Evolutionary conservation across 2,797 vertebrate species (phyloP).

Genomic region (Eulemur coronatus): DNA sequence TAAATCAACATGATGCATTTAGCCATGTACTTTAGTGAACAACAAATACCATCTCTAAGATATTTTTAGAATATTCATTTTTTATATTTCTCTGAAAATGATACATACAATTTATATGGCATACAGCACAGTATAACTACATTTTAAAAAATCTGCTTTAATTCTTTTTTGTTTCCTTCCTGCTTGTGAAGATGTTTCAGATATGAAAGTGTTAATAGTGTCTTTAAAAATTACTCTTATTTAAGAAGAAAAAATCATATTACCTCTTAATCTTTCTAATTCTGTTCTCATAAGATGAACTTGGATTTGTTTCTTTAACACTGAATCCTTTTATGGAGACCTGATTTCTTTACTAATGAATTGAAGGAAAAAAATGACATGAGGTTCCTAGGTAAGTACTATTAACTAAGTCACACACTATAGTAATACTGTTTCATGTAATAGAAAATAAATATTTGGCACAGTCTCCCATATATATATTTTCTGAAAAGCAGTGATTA

Average conservation of each 20-base stretch:
- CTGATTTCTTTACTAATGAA: conserved; percentile 84
- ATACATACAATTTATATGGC: conserved; percentile 62
- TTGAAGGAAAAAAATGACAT: conserved; percentile 83
- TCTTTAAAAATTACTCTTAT: conserved; percentile 81
- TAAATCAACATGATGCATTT: neutral
- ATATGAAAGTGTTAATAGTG: conserved; percentile 79
- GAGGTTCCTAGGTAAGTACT: conserved; percentile 82
- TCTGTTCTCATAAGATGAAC: conserved; percentile 84
- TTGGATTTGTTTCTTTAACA: conserved; percentile 84
- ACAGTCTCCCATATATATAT: conserved; percentile 38
- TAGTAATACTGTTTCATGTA: conserved; percentile 72
- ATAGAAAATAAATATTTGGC: conserved; percentile 73
- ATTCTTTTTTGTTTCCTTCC: conserved; percentile 56
- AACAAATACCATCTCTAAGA: neutral
- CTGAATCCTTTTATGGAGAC: conserved; percentile 76
- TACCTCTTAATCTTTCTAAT: conserved; percentile 85
- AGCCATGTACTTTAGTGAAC: neutral
- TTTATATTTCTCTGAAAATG: conserved; percentile 54
- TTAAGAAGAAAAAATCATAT: conserved; percentile 84
- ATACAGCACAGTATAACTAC: conserved; percentile 50
- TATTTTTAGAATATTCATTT: neutral
- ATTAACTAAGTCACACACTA: conserved; percentile 78
- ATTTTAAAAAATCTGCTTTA: conserved; percentile 66
- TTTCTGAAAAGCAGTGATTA: conserved; percentile 73
- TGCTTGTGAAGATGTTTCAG: conserved; percentile 71